Evolutionary conservation across 2,888 invertebrate genomes (phyloP).

Genomic region (Apamea monoglypha): DNA sequence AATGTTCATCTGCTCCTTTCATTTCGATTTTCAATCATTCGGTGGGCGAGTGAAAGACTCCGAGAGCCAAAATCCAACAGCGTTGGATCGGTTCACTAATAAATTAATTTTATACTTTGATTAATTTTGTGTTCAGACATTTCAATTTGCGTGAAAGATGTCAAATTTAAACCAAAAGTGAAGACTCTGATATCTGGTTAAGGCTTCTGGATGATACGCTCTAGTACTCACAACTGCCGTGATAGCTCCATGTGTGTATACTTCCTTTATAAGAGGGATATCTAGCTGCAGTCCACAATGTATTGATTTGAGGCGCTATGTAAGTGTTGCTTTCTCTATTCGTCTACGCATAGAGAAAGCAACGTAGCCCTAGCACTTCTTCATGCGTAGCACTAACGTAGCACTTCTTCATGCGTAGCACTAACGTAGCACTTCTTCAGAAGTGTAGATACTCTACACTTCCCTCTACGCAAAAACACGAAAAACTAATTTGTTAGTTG

Average conservation of each 20-base stretch:
- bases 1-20: not conserved
- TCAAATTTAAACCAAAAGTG: not conserved
- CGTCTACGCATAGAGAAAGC: too few relatives aligned
- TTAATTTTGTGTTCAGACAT: not conserved
- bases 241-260: not conserved
- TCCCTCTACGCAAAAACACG: too few relatives aligned
- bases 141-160: not conserved
- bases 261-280: too few relatives aligned
- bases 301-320: not conserved
- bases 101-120: not conserved
- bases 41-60: not conserved
- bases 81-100: not conserved
- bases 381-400: too few relatives aligned
- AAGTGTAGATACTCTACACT: too few relatives aligned
- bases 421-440: too few relatives aligned
- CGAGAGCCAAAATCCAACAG: not conserved
- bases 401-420: too few relatives aligned
- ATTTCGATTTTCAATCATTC: not conserved
- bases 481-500: not conserved
- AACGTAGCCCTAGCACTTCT: too few relatives aligned
- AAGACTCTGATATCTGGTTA: not conserved
- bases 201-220: not conserved
- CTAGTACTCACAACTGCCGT: not conserved
- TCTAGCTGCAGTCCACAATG: too few relatives aligned
- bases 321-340: not conserved